These are phyloP conservation scores for Hirudinaria manillensis DNA, from an alignment of 2,888 invertebrate genomes.

Conservation along the genomic window DNA sequence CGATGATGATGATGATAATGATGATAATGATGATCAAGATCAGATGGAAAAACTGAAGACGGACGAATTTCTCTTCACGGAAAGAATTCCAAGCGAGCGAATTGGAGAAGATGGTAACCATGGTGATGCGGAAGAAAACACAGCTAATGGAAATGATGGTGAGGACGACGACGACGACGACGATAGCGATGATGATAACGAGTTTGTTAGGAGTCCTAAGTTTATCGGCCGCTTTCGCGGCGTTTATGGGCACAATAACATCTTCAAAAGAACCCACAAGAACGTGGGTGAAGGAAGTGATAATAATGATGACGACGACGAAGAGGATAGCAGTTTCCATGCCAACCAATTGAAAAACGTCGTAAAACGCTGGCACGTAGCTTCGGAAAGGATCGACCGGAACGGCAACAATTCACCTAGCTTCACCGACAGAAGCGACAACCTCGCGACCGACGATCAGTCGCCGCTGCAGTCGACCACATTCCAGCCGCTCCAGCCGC, in stretches of 20 bases:
- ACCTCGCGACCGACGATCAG: background rate
- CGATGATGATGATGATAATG: too few relatives aligned
- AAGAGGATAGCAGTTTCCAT: background rate
- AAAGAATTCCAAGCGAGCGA: too few relatives aligned
- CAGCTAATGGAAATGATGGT: background rate
- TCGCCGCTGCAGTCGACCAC: background rate
- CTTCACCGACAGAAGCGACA: background rate
- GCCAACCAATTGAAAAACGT: slow-evolving; percentile 8
- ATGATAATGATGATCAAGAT: too few relatives aligned
- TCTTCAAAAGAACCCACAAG: background rate
- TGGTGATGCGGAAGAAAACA: background rate
- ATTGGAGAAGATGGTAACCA: background rate
- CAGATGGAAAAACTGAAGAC: too few relatives aligned
- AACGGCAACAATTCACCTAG: background rate
- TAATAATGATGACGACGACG: background rate
- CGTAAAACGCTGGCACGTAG: background rate
- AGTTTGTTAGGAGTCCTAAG: background rate
- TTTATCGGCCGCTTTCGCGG: background rate
- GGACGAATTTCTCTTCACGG: too few relatives aligned
- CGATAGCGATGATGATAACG: background rate
- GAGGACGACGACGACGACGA: background rate
- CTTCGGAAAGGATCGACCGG: background rate
- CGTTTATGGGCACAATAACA: background rate
- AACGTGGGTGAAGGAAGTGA: background rate
- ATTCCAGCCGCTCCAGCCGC: background rate